Percentiles rank a stretch among this genome's conserved stretches.
Evolutionary conservation across 2,113 vertebrate species (phyloP).

Genomic region (Psilopsiagon aymara): DNA sequence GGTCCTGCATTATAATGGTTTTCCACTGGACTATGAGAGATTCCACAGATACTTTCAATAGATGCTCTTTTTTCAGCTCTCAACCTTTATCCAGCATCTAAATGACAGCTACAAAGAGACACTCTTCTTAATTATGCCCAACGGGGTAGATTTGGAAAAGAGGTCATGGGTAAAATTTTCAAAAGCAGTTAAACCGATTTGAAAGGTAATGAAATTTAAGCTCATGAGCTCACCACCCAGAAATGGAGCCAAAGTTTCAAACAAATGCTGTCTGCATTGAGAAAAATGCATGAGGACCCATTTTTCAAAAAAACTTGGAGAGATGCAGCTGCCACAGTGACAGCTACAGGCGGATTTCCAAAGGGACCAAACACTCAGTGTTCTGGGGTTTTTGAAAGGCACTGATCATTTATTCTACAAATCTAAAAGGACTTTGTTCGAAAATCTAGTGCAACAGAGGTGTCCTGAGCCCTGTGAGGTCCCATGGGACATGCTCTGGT

Average conservation of each 20-base stretch:
- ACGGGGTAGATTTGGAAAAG: background rate
- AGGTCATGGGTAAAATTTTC: background rate
- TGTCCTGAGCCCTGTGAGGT: background rate
- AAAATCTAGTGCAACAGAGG: background rate
- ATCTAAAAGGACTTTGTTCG: background rate
- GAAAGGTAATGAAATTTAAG: background rate
- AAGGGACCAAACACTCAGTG: background rate
- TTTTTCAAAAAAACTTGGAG: background rate
- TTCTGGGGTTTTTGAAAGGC: background rate
- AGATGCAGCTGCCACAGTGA: background rate
- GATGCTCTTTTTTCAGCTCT: background rate
- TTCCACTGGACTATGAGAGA: background rate
- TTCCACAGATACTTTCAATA: background rate
- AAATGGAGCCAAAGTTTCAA: background rate
- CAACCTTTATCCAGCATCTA: background rate
- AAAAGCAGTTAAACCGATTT: background rate
- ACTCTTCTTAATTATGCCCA: background rate
- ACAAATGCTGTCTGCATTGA: background rate
- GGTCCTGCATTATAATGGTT: background rate
- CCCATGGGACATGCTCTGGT: background rate
- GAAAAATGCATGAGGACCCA: rapidly evolving
- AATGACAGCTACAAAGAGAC: background rate
- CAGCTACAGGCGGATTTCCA: background rate
- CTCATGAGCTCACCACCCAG: background rate
- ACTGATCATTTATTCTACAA: background rate